A percentile compares a stretch with the other conserved stretches of the same genome.
phyloP scores from a whole-genome alignment of 2,888 invertebrate genomes.

The Drosophila demipolita region DNA sequence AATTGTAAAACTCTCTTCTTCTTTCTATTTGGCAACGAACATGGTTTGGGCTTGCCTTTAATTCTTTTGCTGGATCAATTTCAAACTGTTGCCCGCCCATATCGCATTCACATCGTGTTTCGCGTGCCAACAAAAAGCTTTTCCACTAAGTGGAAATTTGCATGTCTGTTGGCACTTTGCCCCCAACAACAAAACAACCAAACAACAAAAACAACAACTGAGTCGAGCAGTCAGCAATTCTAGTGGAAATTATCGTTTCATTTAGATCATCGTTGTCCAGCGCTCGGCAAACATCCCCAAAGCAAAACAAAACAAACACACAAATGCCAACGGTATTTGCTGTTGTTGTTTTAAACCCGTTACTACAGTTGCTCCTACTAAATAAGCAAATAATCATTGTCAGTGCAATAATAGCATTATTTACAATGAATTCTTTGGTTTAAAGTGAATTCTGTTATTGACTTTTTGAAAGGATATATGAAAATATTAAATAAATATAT shows the following conservation, averaged over 20 bases:
- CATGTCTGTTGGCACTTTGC: slow-evolving; percentile 71
- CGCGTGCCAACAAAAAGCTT: slow-evolving; percentile 56
- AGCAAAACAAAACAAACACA: slow-evolving; percentile 27
- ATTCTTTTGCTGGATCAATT: slow-evolving; percentile 1
- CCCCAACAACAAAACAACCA: slow-evolving; percentile 15
- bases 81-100: slow-evolving; percentile 37
- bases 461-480: background rate
- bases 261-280: slow-evolving; percentile 64
- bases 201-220: background rate
- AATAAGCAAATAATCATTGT: background rate
- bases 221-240: slow-evolving; percentile 18
- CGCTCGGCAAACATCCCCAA: slow-evolving; percentile 12
- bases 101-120: slow-evolving; percentile 20
- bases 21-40: background rate
- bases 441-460: background rate
- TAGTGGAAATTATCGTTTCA: slow-evolving; percentile 69
- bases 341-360: background rate
- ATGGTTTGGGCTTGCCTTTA: background rate
- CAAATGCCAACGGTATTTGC: slow-evolving; percentile 15
- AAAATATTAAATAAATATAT: background rate
- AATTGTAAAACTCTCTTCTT: no score
- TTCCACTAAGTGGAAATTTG: slow-evolving; percentile 71
- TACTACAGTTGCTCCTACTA: background rate
- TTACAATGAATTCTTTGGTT: background rate
- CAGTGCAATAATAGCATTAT: background rate